Evolutionary conservation across 2,888 invertebrate species (phyloP).

Genomic region (Cryptosula pallasiana): DNA sequence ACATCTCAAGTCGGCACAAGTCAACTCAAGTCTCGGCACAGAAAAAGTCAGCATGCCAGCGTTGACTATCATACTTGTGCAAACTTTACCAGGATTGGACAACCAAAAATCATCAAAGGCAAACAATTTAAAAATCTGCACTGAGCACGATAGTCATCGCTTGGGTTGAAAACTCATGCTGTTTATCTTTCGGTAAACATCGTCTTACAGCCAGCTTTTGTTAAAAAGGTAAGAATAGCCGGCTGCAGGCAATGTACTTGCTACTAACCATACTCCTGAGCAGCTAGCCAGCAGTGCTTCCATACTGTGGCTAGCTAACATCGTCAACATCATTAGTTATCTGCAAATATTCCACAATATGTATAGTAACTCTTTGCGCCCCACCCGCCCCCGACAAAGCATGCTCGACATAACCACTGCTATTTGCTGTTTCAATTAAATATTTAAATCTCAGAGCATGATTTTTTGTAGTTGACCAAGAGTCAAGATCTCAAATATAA

Average conservation of each 20-base stretch:
- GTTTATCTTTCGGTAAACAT: neutral
- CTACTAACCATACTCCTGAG: constrained; percentile 23
- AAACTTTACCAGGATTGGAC: neutral
- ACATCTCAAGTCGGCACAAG: neutral
- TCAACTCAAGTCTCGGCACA: constrained; percentile 4
- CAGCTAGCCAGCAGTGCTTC: constrained; percentile 7
- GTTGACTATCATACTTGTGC: neutral
- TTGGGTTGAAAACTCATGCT: neutral
- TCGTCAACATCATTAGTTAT: neutral
- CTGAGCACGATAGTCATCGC: constrained; percentile 15
- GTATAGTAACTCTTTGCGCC: constrained; percentile 5
- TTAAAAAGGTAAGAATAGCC: neutral
- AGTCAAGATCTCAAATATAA: no score
- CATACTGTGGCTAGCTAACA: neutral
- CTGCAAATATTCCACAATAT: constrained; percentile 14
- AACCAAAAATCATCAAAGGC: neutral
- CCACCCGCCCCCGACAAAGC: neutral
- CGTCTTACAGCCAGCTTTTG: neutral
- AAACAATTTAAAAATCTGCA: neutral
- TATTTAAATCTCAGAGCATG: no score
- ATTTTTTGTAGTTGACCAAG: no score
- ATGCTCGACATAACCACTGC: neutral
- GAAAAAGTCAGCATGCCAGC: constrained; percentile 14
- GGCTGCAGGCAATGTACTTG: neutral
- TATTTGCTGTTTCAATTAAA: no score